These are phyloP conservation scores for Zhuqinia jingwanae DNA, from an alignment of 2,888 invertebrate species.

Conservation along the genomic window DNA sequence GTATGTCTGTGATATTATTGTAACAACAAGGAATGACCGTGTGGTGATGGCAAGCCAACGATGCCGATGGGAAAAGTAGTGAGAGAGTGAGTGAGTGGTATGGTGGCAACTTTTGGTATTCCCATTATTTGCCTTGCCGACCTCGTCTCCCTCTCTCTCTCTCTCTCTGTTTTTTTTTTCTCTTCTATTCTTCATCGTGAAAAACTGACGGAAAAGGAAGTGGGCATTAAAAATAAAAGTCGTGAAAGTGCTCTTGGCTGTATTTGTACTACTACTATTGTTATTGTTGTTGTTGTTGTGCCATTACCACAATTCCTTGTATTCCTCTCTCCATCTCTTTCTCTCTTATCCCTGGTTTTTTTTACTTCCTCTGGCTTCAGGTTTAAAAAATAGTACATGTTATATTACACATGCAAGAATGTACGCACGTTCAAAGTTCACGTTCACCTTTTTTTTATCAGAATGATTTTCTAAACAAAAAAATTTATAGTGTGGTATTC, in stretches of 20 bases:
- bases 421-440: not conserved
- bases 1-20: no score
- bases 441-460: not conserved
- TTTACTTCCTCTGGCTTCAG: no score
- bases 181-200: not conserved
- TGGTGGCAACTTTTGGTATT: no score
- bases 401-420: not conserved
- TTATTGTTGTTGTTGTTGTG: not conserved
- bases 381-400: not conserved
- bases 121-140: not conserved
- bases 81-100: no score
- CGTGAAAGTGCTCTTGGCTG: not conserved
- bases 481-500: not conserved
- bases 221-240: conserved; percentile 20
- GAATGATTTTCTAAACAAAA: not conserved
- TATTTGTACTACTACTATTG: not conserved
- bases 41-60: no score
- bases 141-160: not conserved
- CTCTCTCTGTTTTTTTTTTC: not conserved
- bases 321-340: not conserved
- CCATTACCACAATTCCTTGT: not conserved
- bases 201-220: conserved; percentile 21
- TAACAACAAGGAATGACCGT: no score
- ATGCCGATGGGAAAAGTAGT: no score
- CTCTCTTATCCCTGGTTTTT: no score